A percentile compares a stretch with the other conserved stretches of the same genome.
Conservation (phyloP, 2,113 vertebrate genomes). For the Cavia porcellus region DNA sequence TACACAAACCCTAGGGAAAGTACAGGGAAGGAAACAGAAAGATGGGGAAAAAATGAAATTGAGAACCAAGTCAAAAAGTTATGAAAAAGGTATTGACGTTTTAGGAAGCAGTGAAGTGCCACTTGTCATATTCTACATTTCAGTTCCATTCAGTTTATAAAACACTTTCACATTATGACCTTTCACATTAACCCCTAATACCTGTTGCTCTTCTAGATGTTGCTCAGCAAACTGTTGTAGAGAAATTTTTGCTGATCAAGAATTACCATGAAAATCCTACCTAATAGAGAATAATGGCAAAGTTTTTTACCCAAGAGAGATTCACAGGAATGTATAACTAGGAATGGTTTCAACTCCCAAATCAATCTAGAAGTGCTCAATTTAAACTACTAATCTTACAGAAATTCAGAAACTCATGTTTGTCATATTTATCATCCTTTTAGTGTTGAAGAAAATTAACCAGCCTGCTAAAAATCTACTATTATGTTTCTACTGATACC, state of each 20-base stretch:
- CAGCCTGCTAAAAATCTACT: slow-evolving; percentile 2
- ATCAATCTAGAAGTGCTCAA: background rate
- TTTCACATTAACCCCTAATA: background rate
- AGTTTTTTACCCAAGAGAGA: background rate
- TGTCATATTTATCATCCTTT: background rate
- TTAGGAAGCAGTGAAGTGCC: background rate
- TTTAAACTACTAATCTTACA: background rate
- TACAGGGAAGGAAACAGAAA: background rate
- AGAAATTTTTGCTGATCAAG: slow-evolving; percentile 31
- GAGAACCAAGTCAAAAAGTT: slow-evolving; percentile 6
- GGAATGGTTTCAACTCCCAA: background rate
- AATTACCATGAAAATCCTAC: background rate
- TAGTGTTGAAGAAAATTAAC: background rate
- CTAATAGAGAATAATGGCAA: background rate
- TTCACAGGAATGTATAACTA: slow-evolving; percentile 23
- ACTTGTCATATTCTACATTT: background rate
- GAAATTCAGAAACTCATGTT: background rate
- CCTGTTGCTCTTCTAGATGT: background rate
- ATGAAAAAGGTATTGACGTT: background rate
- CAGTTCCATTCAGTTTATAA: background rate
- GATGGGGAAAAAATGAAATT: slow-evolving; percentile 25
- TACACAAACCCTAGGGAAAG: slow-evolving; percentile 9
- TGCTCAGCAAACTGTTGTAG: background rate
- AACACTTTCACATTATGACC: slow-evolving; percentile 10
- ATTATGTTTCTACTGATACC: background rate